These are phyloP conservation scores for Meles meles DNA, from an alignment of 2,113 vertebrate genomes.

Conservation along the genomic window DNA sequence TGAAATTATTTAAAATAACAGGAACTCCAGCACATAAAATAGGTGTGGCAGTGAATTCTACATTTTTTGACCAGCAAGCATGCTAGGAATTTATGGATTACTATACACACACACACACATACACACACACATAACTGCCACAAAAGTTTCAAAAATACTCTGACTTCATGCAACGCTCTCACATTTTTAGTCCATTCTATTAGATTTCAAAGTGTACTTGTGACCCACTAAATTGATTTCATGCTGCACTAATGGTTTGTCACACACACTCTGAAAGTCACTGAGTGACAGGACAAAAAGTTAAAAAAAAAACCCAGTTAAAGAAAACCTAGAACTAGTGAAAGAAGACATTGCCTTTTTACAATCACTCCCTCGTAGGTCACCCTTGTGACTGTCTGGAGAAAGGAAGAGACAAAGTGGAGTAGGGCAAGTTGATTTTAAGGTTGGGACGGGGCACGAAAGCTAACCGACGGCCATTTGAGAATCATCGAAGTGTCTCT, in stretches of 20 bases:
- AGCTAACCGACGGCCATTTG: not conserved
- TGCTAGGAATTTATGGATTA: not conserved
- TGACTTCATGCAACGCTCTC: not conserved
- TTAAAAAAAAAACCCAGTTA: not conserved
- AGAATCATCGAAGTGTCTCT: not conserved
- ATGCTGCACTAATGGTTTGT: not conserved
- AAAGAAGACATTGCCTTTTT: not conserved
- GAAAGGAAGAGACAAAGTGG: not conserved
- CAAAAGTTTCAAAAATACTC: not conserved
- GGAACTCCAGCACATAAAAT: not conserved
- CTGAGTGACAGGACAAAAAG: not conserved
- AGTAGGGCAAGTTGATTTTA: not conserved
- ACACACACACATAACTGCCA: too few species aligned
- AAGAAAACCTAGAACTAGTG: not conserved
- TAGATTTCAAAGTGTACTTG: not conserved
- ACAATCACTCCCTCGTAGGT: not conserved
- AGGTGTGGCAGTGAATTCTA: not conserved
- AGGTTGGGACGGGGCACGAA: not conserved
- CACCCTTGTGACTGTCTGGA: not conserved
- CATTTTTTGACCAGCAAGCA: not conserved
- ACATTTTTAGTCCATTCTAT: not conserved
- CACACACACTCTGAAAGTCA: not conserved
- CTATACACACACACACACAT: accelerated
- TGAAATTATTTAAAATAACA: not conserved
- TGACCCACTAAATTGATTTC: not conserved